phyloP scores from a whole-genome alignment of 2,113 vertebrate genomes.

The Laterallus jamaicensis region DNA sequence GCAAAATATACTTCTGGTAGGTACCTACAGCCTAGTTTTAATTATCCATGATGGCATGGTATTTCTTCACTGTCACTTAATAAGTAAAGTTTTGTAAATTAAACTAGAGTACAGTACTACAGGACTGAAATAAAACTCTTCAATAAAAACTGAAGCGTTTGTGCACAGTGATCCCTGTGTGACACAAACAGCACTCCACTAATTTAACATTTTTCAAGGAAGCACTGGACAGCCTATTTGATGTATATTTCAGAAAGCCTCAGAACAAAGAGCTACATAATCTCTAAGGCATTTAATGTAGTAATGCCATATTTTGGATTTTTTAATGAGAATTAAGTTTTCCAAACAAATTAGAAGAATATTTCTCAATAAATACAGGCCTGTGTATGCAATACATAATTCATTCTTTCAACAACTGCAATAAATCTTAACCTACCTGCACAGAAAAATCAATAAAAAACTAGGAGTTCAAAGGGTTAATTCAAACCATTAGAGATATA shows the following conservation, averaged over 20 bases:
- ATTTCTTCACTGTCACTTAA: neutral
- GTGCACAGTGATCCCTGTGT: neutral
- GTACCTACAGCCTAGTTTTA: neutral
- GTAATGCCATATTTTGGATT: neutral
- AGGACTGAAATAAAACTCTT: neutral
- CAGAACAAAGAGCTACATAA: neutral
- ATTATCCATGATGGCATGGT: neutral
- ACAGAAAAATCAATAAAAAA: neutral
- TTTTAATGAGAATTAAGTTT: neutral
- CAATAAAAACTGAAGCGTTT: neutral
- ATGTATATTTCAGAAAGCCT: neutral
- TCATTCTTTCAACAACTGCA: neutral
- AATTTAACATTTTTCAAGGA: neutral
- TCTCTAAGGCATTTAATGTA: neutral
- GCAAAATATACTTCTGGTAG: neutral
- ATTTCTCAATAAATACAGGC: neutral
- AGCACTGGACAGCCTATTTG: neutral
- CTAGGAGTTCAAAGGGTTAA: neutral
- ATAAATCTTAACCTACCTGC: neutral
- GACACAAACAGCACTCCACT: neutral
- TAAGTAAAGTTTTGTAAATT: neutral
- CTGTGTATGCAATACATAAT: neutral
- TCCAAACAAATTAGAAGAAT: neutral
- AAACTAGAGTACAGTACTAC: neutral
- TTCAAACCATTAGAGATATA: neutral